Conservation (phyloP, 2,888 invertebrate species). For the Ommatoiulus sabulosus region DNA sequence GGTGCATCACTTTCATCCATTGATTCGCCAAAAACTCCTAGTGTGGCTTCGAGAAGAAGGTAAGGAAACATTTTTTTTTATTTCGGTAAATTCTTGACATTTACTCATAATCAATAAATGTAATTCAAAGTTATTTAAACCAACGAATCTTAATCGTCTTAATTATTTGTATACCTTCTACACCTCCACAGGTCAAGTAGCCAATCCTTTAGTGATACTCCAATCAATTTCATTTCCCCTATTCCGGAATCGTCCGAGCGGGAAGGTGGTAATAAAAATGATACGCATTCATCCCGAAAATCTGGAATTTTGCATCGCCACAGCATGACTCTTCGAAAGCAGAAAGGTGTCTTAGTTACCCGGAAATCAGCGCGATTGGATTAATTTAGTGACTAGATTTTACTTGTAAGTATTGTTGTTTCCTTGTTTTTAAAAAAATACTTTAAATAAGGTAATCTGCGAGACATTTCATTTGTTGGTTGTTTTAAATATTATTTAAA, state of each 20-base stretch:
- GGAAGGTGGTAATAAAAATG: neutral
- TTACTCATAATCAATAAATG: neutral
- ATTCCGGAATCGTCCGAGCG: neutral
- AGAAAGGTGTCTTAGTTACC: constrained; percentile 10
- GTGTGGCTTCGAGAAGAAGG: neutral
- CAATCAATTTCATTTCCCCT: constrained; percentile 47
- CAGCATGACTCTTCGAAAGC: constrained; percentile 47
- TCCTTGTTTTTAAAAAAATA: neutral
- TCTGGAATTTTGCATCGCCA: neutral
- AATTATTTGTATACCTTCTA: neutral
- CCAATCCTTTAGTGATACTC: constrained; percentile 42
- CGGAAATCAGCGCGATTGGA: neutral
- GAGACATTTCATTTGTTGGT: neutral
- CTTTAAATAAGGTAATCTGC: neutral
- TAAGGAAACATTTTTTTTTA: neutral
- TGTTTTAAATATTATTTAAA: neutral
- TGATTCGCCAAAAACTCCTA: neutral
- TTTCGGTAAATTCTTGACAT: neutral
- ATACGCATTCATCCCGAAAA: neutral
- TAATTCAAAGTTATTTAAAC: neutral
- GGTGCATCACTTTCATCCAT: neutral
- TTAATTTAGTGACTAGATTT: neutral
- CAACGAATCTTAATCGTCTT: no score
- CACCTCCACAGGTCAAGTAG: neutral
- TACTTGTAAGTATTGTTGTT: constrained; percentile 15